Base-by-base conservation (phyloP, 1,140 invertebrate genomes). In the Drosophila sturtevanti region DNA sequence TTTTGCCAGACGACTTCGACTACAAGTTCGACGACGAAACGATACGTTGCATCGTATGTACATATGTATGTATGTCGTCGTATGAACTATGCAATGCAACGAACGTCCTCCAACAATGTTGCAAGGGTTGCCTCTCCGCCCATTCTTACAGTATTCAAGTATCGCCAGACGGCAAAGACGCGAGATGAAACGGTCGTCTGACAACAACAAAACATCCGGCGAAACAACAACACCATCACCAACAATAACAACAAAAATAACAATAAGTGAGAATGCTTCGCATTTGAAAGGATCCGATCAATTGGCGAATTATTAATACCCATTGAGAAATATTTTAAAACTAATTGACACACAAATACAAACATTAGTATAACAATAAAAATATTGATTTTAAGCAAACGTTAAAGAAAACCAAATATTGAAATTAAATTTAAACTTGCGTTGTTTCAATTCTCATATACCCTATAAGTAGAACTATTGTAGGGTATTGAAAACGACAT, bases 191-290 rank as follows among this genome's bases (percentile, higher is more conserved):
- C 79, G 79, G 52, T 63, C 61, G 62, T 63, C 61, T 51, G 69
- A 81, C 71, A 87, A 76, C 82, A 86, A 79, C 79, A 86, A 81
- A 81, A 81, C 84, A 87, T 79, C 79, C 75, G 82, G 84, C 73
- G 16, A 77, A 73, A 63, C 31, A 61, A 67, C 55, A 56, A 59
- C 41, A 48, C 4, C 41, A 48, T 9, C 52, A 76, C 56, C 65
- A 68, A 58, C 37, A 75, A 76, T 41, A 59, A 63, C 58, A 52
- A 52, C 21, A 31, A 58, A 18, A 75, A 75, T 41, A 58, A 63
- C 58, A 51, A 52, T 16, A 31, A 76, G 16, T 58, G 58, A 27
- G 34, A 63, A 35, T 75, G 58, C 22, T 67, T 48, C 6, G 16
- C 16, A 22, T 14, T 9, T 0, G 24, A 41, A 9, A 4, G 2